Base-by-base conservation (phyloP, 1,140 invertebrate species). In the Lepidurus apus region DNA sequence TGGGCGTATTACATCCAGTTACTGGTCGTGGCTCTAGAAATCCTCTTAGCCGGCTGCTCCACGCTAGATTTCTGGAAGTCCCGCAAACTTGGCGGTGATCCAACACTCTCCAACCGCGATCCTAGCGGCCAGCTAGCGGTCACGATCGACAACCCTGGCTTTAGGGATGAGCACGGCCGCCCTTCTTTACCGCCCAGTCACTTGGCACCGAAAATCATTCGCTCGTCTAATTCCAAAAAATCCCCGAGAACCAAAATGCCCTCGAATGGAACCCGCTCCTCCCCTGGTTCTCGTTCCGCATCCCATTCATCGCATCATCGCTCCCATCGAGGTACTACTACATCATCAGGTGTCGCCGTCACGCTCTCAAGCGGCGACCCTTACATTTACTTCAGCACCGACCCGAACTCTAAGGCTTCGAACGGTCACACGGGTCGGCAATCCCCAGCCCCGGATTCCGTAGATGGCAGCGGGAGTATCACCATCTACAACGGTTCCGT, bases 91-190 rank as follows among this genome's bases (percentile, higher is more conserved):
- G 91, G 92, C 1, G 93, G 93, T 45, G 93, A 95, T 85, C 93
- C 93, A 0, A 83, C 82, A 13, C 74, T 73, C 75, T 76, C 43
- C 47, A 76, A 76, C 42, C 84, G 86, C 4, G 89, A 90, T 81
- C 86, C 88, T 7, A 80, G 76, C 43, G 84, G 84, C 8, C 82
- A 80, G 6, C 86, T 87, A 76, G 89, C 89, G 13, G 90, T 90
- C 17, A 93, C 93, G 1, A 93, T 91, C 82, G 92, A 92, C 82
- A 95, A 95, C 87, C 93, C 92, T 8, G 92, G 92, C 21, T 94
- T 93, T 84, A 89, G 92, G 83, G 93, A 94, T 81, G 89, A 89
- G 77, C 84, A 82, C 80, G 79, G 43, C 76, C 73, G 73, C 17
- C 73, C 65, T 34, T 74, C 76, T 44, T 34, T 3, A 34, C 45